Evolutionary conservation across 2,797 vertebrate genomes (phyloP).

Genomic region (Coilia nasus): DNA sequence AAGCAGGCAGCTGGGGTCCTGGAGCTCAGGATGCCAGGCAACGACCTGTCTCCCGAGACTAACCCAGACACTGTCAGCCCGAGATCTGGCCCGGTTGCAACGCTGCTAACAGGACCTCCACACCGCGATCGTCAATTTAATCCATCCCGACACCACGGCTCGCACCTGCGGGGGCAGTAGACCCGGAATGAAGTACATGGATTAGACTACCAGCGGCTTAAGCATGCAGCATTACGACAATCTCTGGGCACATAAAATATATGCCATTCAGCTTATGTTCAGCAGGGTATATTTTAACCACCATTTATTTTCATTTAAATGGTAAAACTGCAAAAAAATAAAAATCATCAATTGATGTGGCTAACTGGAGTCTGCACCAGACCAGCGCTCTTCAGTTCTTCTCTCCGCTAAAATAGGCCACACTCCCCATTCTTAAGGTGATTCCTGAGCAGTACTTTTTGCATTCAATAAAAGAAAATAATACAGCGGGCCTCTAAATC

Average conservation of each 20-base stretch:
- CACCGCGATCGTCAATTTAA: conserved; percentile 56
- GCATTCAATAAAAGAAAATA: neutral
- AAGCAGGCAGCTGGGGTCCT: conserved; percentile 26
- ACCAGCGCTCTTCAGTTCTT: neutral
- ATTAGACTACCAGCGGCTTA: neutral
- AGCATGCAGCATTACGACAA: neutral
- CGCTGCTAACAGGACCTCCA: conserved; percentile 48
- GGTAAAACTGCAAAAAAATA: neutral
- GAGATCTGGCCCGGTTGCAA: conserved; percentile 54
- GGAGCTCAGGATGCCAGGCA: conserved; percentile 40
- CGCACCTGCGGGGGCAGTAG: neutral
- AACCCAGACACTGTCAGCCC: conserved; percentile 45
- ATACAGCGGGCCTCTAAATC: neutral
- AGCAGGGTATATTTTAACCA: neutral
- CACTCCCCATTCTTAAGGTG: neutral
- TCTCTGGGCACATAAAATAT: neutral
- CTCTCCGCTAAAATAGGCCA: neutral
- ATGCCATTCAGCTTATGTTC: neutral
- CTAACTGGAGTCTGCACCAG: neutral
- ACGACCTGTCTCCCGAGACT: conserved; percentile 54
- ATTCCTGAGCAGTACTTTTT: neutral
- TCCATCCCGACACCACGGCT: conserved; percentile 17
- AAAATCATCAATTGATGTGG: neutral
- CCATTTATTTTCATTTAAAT: neutral
- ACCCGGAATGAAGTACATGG: neutral